Evolutionary conservation across 2,797 vertebrate species (phyloP).

Genomic region (Crax fasciolata): DNA sequence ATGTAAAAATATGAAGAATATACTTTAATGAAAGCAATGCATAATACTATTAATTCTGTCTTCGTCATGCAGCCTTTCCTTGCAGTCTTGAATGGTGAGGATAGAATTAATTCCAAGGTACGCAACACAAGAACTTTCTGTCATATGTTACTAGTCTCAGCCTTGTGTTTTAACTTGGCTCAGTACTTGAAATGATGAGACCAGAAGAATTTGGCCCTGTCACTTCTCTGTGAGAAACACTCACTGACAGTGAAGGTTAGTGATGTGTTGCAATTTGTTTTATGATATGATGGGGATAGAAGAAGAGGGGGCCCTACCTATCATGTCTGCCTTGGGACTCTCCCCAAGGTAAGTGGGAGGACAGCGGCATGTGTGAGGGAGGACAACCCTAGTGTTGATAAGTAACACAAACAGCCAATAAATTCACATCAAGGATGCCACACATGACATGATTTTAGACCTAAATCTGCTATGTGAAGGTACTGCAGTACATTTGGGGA

Average conservation of each 20-base stretch:
- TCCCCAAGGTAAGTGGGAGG: constrained; percentile 23
- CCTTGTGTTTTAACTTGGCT: background rate
- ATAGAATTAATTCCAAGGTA: background rate
- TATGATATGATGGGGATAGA: background rate
- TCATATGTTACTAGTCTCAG: rapidly evolving
- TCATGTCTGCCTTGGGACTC: background rate
- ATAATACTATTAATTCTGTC: background rate
- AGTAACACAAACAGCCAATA: constrained; percentile 17
- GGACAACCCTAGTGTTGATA: background rate
- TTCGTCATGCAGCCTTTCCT: background rate
- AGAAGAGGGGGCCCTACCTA: background rate
- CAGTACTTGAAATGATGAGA: background rate
- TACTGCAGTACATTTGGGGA: background rate
- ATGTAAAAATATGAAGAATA: background rate
- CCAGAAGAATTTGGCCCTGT: background rate
- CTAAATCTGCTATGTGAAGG: background rate
- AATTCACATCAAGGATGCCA: constrained; percentile 14
- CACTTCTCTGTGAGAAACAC: background rate
- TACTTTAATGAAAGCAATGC: background rate
- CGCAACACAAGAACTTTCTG: background rate
- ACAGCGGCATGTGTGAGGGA: background rate
- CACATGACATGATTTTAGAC: background rate
- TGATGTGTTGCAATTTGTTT: background rate
- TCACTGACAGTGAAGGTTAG: background rate
- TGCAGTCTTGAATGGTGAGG: background rate